phyloP scores from a whole-genome alignment of 2,797 vertebrate species.

The Sarcophilus harrisii region DNA sequence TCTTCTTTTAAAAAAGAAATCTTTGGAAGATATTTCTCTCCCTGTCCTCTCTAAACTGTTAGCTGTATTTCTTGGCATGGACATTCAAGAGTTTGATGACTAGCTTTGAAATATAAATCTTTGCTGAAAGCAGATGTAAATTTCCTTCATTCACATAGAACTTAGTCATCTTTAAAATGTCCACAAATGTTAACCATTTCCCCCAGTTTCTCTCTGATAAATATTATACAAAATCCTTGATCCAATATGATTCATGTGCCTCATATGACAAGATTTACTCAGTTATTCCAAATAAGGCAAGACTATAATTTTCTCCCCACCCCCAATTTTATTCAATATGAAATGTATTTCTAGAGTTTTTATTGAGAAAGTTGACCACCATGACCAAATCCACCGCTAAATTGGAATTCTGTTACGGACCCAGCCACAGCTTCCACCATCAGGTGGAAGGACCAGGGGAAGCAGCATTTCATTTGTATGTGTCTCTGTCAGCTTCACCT shows the following conservation, averaged over 20 bases:
- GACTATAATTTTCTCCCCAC: too few species aligned
- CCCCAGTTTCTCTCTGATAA: not conserved
- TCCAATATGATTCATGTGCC: not conserved
- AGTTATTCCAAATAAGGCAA: not conserved
- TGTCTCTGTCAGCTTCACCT: too few species aligned
- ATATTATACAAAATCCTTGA: not conserved
- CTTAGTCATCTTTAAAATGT: slow-evolving; percentile 8
- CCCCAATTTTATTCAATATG: too few species aligned
- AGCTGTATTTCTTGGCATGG: not conserved
- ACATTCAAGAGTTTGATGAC: not conserved
- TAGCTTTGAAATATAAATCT: not conserved
- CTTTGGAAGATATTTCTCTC: not conserved
- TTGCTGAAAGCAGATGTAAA: not conserved
- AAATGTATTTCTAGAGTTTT: too few species aligned
- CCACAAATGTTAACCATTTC: slow-evolving; percentile 8
- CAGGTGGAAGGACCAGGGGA: too few species aligned
- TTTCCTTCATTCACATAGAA: not conserved
- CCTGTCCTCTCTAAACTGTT: not conserved
- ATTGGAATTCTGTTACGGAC: too few species aligned
- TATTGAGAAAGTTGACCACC: too few species aligned
- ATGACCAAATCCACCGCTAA: too few species aligned
- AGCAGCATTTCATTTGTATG: too few species aligned
- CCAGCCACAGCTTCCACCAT: too few species aligned
- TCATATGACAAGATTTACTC: slow-evolving; percentile 2
- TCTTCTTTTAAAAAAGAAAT: not conserved